These are phyloP conservation scores for Neodiprion virginianus DNA, from an alignment of 1,140 invertebrate species.

Conservation along the genomic window DNA sequence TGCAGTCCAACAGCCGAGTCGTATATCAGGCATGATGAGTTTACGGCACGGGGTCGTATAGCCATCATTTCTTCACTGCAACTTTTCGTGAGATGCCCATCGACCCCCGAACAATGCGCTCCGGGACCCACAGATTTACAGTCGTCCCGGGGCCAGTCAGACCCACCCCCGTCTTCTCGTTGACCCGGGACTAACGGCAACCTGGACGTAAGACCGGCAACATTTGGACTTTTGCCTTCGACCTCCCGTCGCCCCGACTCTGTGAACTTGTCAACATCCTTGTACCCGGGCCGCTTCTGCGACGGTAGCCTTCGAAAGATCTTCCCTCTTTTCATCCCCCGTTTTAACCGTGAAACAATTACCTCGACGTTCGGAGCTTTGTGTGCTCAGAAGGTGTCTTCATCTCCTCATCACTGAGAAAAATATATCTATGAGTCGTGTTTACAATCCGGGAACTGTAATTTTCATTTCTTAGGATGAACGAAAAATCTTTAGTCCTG, in stretches of 20 bases:
- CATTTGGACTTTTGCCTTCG: not conserved
- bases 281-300: not conserved
- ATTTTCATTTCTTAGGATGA: too few relatives aligned
- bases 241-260: not conserved
- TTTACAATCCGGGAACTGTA: too few relatives aligned
- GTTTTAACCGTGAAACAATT: too few relatives aligned
- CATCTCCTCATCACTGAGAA: too few relatives aligned
- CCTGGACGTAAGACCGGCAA: not conserved
- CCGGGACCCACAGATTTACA: not conserved
- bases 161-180: not conserved
- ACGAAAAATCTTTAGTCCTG: too few relatives aligned
- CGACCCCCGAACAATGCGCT: not conserved
- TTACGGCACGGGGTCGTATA: not conserved
- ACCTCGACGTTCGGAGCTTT: too few relatives aligned
- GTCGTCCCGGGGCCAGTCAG: not conserved
- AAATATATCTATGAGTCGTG: too few relatives aligned
- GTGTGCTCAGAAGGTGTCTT: too few relatives aligned
- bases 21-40: constrained; percentile 5
- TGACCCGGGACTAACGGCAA: not conserved
- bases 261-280: constrained; percentile 5
- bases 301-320: too few relatives aligned
- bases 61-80: not conserved
- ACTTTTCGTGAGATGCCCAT: not conserved
- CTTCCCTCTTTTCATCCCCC: too few relatives aligned
- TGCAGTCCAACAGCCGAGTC: not conserved